Conservation (phyloP, 2,888 invertebrate species). For the Lithosia quadra region DNA sequence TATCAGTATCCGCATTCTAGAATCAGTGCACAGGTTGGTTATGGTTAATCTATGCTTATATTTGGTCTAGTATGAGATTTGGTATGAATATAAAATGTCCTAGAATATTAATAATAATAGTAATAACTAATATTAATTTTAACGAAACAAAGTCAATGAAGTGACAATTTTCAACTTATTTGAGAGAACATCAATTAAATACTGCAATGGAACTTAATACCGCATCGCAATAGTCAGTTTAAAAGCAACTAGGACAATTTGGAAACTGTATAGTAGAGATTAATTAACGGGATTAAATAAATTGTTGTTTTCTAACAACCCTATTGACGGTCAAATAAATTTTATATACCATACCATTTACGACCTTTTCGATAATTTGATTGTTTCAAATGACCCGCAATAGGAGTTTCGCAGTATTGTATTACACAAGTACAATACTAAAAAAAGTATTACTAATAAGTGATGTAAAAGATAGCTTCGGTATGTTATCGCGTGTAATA, state of each 20-base stretch:
- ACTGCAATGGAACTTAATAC: background rate
- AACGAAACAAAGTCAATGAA: too few relatives aligned
- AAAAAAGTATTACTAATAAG: conserved; percentile 49
- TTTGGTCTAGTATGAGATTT: too few relatives aligned
- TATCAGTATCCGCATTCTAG: too few relatives aligned
- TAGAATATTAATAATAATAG: too few relatives aligned
- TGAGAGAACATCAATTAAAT: background rate
- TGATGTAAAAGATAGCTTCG: conserved; percentile 64
- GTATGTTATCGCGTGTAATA: conserved; percentile 60
- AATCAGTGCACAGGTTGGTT: too few relatives aligned
- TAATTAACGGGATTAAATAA: conserved; percentile 34
- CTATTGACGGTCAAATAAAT: conserved; percentile 22
- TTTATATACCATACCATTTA: conserved; percentile 5
- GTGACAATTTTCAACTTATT: background rate
- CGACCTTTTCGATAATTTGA: conserved; percentile 18
- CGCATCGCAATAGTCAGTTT: conserved; percentile 17
- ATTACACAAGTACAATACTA: conserved; percentile 43
- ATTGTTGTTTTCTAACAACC: conserved; percentile 18
- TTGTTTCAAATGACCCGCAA: conserved; percentile 13
- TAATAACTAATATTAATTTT: too few relatives aligned
- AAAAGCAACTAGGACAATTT: conserved; percentile 20
- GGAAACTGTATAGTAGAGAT: conserved; percentile 16
- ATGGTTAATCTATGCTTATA: too few relatives aligned
- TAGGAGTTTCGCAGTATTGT: conserved; percentile 21
- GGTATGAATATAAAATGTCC: too few relatives aligned